phyloP scores from a whole-genome alignment of 2,888 invertebrate genomes.

The Smittia sp. region DNA sequence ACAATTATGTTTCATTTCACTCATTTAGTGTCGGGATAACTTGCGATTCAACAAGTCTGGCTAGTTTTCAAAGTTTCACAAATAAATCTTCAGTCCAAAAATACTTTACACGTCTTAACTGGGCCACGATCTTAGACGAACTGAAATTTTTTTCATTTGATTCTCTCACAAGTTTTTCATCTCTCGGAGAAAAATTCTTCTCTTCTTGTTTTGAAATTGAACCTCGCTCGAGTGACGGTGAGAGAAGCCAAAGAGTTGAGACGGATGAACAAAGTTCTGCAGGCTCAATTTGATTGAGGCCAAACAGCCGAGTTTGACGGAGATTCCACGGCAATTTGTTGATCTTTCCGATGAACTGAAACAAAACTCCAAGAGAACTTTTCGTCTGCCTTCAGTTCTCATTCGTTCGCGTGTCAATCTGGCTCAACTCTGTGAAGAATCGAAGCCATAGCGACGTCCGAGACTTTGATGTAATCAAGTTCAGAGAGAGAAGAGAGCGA shows the following conservation, averaged over 20 bases:
- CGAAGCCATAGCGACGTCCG: too few relatives aligned
- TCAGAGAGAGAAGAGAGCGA: constrained; percentile 19
- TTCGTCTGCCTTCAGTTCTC: too few relatives aligned
- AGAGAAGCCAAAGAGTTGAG: background rate
- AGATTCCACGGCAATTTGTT: too few relatives aligned
- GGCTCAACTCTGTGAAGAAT: too few relatives aligned
- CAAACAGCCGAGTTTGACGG: too few relatives aligned
- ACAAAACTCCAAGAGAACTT: too few relatives aligned
- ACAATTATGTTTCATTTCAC: constrained; percentile 32
- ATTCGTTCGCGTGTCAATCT: too few relatives aligned
- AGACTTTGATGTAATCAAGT: constrained; percentile 10
- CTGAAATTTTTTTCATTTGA: background rate
- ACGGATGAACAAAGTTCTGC: background rate
- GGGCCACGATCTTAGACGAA: background rate
- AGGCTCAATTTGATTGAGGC: background rate
- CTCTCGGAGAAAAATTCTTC: background rate
- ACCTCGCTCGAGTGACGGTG: background rate
- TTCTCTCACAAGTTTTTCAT: background rate
- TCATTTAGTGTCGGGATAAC: constrained; percentile 3
- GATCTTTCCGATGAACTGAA: too few relatives aligned
- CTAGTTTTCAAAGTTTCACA: too few relatives aligned
- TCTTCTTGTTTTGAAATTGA: constrained; percentile 21
- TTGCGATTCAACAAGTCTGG: background rate
- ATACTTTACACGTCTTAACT: too few relatives aligned
- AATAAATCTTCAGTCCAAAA: too few relatives aligned